Base-by-base conservation (phyloP, 2,113 vertebrate genomes). In the Ramphastos sulfuratus region DNA sequence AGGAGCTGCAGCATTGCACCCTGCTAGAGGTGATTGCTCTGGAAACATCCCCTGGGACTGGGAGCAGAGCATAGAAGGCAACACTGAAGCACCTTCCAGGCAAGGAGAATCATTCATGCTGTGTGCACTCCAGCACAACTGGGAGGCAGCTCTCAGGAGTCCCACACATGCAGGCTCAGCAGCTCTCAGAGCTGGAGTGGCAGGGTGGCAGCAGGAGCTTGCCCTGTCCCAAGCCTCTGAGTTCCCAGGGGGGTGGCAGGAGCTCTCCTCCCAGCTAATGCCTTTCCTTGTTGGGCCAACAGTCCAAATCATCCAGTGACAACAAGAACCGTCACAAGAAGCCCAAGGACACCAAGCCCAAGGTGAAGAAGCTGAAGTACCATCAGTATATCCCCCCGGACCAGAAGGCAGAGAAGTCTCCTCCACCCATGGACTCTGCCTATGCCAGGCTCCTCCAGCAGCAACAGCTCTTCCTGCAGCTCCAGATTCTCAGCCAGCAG, bases 311-410 rank as follows among this genome's bases (percentile, higher is more conserved):
- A 12, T 97, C 98, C 15, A 98, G 97, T 91, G 98, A 98, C 3
- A 97, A 82, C 89, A 99, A 99, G 96, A 99, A 99, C 97, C 98
- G 99, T 9, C 99, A 99, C 98, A 99, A 99, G 96, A 99, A 99
- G 92, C 99, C 99, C 93, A 99, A 99, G 96, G 99, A 99, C 94
- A 98, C 99, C 95, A 99, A 99, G 95, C 99, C 99, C 4, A 99
- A 99, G 93, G 99, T 99, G 95, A 99, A 99, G 97, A 99, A 99
- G 95, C 98, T 99, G n/a, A 99, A 99, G 86, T 99, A 99, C 89
- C 99, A 99, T 94, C 99, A 99, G 97, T 99, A 99, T 96, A 99
- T 99, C 94, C 99, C 99, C 30, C 99, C 99, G 0, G 99, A 99
- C 96, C 99, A 99, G 98, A 99, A 99, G 96, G 98, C 98, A 0